Evolutionary conservation across 2,797 vertebrate genomes (phyloP).

Genomic region (Eulemur rubriventer): DNA sequence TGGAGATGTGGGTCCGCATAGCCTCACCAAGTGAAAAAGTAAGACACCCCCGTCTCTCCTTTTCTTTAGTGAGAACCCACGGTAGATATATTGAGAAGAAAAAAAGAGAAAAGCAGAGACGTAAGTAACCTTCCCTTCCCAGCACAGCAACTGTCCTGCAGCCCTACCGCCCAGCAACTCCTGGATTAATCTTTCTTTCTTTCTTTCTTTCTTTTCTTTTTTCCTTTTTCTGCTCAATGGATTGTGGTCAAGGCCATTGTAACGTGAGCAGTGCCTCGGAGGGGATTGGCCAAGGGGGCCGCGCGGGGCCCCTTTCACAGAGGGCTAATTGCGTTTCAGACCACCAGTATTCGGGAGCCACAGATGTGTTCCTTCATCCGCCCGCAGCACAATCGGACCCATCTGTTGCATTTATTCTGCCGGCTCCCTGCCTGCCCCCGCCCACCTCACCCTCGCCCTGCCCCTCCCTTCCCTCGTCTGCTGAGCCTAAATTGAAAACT

Average conservation of each 20-base stretch:
- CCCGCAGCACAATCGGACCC: slow-evolving; percentile 97
- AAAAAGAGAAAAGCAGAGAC: slow-evolving; percentile 74
- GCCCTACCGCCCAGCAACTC: slow-evolving; percentile 85
- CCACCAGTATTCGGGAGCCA: slow-evolving; percentile 94
- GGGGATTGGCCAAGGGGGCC: slow-evolving; percentile 90
- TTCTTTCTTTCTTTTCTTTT: slow-evolving; percentile 65
- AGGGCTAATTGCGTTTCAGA: slow-evolving; percentile 96
- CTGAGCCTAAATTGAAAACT: slow-evolving; percentile 97
- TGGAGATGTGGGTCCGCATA: slow-evolving; percentile 53
- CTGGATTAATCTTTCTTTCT: slow-evolving; percentile 90
- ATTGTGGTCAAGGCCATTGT: slow-evolving; percentile 94
- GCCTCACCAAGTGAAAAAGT: not conserved
- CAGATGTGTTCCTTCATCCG: slow-evolving; percentile 99
- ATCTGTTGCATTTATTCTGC: slow-evolving; percentile 97
- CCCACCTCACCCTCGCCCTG: slow-evolving; percentile 83
- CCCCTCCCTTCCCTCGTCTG: slow-evolving; percentile 91
- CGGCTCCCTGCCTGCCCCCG: slow-evolving; percentile 76
- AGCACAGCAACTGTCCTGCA: slow-evolving; percentile 83
- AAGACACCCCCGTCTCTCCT: not conserved
- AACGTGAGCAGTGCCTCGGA: slow-evolving; percentile 89
- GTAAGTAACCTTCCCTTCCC: slow-evolving; percentile 83
- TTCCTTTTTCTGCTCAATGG: slow-evolving; percentile 89
- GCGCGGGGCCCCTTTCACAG: slow-evolving; percentile 91
- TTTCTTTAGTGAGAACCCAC: not conserved
- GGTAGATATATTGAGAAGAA: slow-evolving; percentile 32